These are phyloP conservation scores for Neoascia interrupta DNA, from an alignment of 2,888 invertebrate genomes.

Conservation along the genomic window DNA sequence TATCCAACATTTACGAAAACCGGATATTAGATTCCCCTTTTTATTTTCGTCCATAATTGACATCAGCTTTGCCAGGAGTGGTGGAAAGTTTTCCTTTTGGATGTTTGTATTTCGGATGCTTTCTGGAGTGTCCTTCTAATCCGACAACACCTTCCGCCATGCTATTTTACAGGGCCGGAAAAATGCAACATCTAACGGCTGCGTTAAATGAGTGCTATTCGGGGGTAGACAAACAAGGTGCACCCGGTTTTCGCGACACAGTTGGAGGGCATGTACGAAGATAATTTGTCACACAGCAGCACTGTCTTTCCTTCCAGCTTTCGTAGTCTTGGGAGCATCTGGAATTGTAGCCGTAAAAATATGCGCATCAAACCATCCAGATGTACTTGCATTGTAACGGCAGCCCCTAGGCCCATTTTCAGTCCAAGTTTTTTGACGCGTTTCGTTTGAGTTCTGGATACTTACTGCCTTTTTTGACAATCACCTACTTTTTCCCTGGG, in stretches of 20 bases:
- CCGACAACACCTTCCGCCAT: constrained; percentile 25
- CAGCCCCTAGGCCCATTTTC: constrained; percentile 15
- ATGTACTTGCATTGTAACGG: background rate
- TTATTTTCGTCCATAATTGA: background rate
- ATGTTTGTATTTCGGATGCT: constrained; percentile 9
- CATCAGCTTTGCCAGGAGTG: background rate
- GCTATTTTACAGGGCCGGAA: too few species aligned
- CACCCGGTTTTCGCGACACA: background rate
- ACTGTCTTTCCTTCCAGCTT: constrained; percentile 1
- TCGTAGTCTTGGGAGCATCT: background rate
- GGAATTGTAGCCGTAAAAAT: constrained; percentile 5
- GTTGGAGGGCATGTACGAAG: constrained; percentile 13
- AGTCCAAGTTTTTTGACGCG: background rate
- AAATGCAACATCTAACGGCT: constrained; percentile 16
- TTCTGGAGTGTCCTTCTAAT: constrained; percentile 9
- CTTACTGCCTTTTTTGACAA: background rate
- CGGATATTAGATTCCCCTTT: background rate
- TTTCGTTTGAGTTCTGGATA: background rate
- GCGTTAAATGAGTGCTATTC: background rate
- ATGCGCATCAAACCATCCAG: constrained; percentile 18
- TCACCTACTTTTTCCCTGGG: background rate
- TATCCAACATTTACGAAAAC: constrained; percentile 2
- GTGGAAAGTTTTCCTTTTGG: background rate
- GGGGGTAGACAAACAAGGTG: background rate
- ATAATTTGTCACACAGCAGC: constrained; percentile 7